phyloP scores from a whole-genome alignment of 2,797 vertebrate genomes.

The Enteromius unitaeniatus region DNA sequence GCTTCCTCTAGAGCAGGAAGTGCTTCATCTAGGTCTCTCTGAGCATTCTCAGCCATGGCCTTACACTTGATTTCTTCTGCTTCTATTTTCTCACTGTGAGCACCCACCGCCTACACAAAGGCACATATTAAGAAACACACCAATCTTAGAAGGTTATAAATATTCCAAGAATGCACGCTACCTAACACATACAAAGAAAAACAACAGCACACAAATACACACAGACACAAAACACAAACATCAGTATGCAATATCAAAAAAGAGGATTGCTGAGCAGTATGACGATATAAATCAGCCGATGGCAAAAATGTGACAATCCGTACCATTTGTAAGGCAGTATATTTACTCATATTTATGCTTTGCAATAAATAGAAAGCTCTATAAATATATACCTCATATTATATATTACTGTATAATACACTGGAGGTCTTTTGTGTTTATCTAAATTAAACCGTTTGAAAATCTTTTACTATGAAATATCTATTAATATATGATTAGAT shows the following conservation, averaged over 20 bases:
- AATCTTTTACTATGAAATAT: not conserved
- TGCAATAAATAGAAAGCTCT: not conserved
- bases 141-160: slow-evolving; percentile 25
- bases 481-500: not conserved
- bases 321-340: not conserved
- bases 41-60: slow-evolving; percentile 86
- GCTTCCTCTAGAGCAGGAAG: slow-evolving; percentile 89
- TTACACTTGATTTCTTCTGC: slow-evolving; percentile 88
- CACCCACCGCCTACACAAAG: slow-evolving; percentile 79
- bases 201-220: not conserved
- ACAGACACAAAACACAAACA: slow-evolving; percentile 25
- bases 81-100: slow-evolving; percentile 85
- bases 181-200: slow-evolving; percentile 8
- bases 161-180: not conserved
- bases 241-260: not conserved
- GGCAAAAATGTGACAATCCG: not conserved
- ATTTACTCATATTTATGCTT: not conserved
- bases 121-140: slow-evolving; percentile 24
- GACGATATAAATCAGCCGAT: not conserved
- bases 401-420: not conserved
- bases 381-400: not conserved
- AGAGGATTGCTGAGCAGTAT: not conserved
- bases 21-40: slow-evolving; percentile 88
- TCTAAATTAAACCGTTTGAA: not conserved
- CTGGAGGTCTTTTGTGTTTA: not conserved